Base-by-base conservation (phyloP, 2,888 invertebrate species). In the Apodemia hepburni region DNA sequence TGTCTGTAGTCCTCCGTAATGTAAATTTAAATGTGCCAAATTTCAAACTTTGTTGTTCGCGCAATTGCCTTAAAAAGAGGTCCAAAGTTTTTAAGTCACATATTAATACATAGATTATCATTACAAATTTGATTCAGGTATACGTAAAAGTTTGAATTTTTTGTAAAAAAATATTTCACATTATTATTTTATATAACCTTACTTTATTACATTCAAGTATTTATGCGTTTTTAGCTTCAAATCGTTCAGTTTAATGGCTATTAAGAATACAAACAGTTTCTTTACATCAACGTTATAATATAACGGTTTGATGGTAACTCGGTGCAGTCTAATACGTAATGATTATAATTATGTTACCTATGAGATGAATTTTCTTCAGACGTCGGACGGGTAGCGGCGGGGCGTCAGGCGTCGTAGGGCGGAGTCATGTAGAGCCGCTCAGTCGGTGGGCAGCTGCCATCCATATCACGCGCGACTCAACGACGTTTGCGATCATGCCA, bases 371-470 rank as follows among this genome's bases (percentile, higher is more conserved):
- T 91, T 90, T 85, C 85, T 84, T 85, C 79, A 82, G 84, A 83
- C 84, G 85, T 15, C 82, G 82, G 82, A 75, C 80, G 79, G 82
- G 79, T 74, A 75, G 80, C 70, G 75, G 82, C 74, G 83, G 79
- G 87, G 86, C 84, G 85, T 81, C 74, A 71, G 79, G 75, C 79
- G 79, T 75, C 79, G 78, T 76, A 77, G 86, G 90, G 90, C 89
- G 91, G 89, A 90, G 89, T 75, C 69, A 75, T 73, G 57, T 42
- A 78, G 78, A 79, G 75, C 71, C 81, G 81, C 69, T 86, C 89
- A 91, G 92, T 89, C 90, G 87, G 90, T 88, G 85, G 88, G 84
- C 86, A 86, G 82, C 87, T 84, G 89, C 84, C 85, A 79, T 75
- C 71, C 83, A 84, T 74, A 81, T 71, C 70, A 75, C 76, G 78